phyloP scores from a whole-genome alignment of 2,113 vertebrate species.

The Fukomys damarensis region DNA sequence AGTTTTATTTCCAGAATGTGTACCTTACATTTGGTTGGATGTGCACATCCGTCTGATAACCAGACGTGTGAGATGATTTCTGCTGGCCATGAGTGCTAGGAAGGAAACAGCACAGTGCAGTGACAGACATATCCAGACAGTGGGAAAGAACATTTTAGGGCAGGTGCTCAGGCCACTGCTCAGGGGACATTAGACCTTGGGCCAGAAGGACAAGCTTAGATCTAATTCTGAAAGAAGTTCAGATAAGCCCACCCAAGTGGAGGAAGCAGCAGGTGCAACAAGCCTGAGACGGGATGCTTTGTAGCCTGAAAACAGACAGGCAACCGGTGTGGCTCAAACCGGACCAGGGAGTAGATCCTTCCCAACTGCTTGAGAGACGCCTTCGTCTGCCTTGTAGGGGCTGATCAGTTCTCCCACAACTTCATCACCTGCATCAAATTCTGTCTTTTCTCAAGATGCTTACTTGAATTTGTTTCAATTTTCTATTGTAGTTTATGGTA shows the following conservation, averaged over 20 bases:
- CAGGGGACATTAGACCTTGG: neutral
- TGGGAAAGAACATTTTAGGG: no score
- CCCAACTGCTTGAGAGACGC: neutral
- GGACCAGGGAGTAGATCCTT: fast-evolving
- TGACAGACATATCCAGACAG: no score
- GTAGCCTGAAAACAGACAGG: neutral
- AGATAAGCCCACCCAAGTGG: neutral
- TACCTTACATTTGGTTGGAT: neutral
- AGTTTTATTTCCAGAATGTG: neutral
- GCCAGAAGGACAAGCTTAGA: neutral
- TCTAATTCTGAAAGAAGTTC: neutral
- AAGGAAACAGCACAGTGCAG: neutral
- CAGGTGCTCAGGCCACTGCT: fast-evolving
- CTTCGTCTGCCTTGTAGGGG: neutral
- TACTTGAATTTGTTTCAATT: neutral
- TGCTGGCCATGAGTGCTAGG: neutral
- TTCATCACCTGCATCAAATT: neutral
- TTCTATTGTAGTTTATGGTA: neutral
- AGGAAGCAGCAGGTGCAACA: neutral
- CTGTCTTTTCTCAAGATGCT: neutral
- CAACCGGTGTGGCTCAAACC: neutral
- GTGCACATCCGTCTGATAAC: neutral
- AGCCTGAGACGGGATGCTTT: neutral
- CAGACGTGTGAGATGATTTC: neutral
- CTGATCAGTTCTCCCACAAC: neutral